These are phyloP conservation scores for Capreolus pygargus DNA, from an alignment of 2,113 vertebrate species.

Conservation along the genomic window DNA sequence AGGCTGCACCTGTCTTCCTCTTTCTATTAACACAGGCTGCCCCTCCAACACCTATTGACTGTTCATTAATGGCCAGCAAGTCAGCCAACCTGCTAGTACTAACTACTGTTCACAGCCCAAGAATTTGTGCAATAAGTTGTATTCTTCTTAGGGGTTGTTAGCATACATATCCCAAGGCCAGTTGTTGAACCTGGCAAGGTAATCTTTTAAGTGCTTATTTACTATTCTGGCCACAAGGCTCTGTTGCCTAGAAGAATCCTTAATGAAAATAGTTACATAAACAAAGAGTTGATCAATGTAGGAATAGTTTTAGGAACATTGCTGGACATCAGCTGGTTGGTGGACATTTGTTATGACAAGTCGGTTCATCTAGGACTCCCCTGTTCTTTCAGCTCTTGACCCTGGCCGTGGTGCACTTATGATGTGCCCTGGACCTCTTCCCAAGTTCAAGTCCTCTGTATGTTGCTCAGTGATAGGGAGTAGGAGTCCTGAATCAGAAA, in stretches of 20 bases:
- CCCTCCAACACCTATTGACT: background rate
- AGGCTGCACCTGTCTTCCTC: background rate
- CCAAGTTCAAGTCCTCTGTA: background rate
- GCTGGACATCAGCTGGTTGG: background rate
- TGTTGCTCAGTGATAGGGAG: background rate
- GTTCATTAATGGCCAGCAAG: background rate
- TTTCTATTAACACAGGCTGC: background rate
- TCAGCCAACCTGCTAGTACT: background rate
- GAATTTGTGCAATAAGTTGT: background rate
- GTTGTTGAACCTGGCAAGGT: background rate
- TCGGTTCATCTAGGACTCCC: background rate
- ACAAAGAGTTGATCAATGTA: background rate
- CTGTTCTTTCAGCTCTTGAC: background rate
- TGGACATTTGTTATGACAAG: background rate
- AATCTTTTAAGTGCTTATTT: background rate
- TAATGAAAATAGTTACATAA: background rate
- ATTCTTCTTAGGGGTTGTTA: background rate
- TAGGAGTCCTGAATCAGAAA: background rate
- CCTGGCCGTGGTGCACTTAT: rapidly evolving
- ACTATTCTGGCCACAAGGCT: background rate
- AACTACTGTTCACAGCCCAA: background rate
- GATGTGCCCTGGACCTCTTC: background rate
- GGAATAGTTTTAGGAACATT: background rate
- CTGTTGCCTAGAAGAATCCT: conserved; percentile 9
- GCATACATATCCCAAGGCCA: background rate